A percentile compares a stretch with the other conserved stretches of the same genome.
phyloP scores from a whole-genome alignment of 2,113 vertebrate species.

The Trochalopteron elliotii region DNA sequence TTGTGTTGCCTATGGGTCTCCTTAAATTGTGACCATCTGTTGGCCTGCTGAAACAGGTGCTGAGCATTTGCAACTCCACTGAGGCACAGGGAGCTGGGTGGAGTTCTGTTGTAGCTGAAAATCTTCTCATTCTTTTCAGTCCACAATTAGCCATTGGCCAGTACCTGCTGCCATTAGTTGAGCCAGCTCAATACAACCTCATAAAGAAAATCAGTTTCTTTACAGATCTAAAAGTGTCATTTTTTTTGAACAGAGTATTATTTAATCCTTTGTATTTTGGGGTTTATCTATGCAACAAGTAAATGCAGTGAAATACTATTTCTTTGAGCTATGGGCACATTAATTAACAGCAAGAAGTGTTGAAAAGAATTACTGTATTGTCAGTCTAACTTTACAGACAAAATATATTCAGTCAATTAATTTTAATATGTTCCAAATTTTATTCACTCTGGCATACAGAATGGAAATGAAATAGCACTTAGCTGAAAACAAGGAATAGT shows the following conservation, averaged over 20 bases:
- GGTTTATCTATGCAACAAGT: neutral
- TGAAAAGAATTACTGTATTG: neutral
- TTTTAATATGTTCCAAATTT: constrained; percentile 34
- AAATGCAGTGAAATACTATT: neutral
- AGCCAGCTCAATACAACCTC: neutral
- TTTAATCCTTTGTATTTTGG: neutral
- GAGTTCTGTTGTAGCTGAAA: neutral
- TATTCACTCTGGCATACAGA: neutral
- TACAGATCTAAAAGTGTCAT: neutral
- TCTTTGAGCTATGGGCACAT: neutral
- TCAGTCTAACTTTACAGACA: constrained; percentile 4
- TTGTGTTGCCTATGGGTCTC: neutral
- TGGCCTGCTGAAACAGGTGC: constrained; percentile 16
- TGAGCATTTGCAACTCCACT: neutral
- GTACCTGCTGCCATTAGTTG: neutral
- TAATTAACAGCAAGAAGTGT: neutral
- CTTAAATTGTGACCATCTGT: constrained; percentile 44
- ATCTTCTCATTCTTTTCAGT: neutral
- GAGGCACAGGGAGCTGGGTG: neutral
- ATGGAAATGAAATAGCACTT: constrained; percentile 5
- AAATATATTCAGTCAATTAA: constrained; percentile 30
- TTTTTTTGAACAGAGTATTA: neutral
- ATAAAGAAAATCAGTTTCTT: neutral
- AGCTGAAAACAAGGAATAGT: neutral
- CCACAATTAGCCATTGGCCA: neutral